Conservation (phyloP, 1,140 invertebrate genomes). For the Periplaneta americana region DNA sequence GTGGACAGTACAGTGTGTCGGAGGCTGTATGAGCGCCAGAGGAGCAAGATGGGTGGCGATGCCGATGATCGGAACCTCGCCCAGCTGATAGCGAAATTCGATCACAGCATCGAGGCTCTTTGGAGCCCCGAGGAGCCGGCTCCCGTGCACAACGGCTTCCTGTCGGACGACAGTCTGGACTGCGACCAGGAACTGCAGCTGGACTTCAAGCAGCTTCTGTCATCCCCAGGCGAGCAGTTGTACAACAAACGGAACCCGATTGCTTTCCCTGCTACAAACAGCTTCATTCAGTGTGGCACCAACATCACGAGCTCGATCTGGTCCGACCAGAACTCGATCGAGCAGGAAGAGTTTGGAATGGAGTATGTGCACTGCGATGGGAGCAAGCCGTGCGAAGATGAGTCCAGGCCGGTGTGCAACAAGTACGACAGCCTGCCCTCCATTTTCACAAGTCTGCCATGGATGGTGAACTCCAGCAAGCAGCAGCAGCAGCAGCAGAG, state of each 20-base stretch:
- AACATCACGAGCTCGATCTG: conserved; percentile 41
- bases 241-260: conserved; percentile 25
- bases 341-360: neutral
- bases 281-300: conserved; percentile 30
- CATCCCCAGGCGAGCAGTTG: conserved; percentile 43
- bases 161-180: conserved; percentile 39
- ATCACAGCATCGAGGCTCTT: conserved; percentile 55
- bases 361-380: neutral
- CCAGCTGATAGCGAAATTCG: conserved; percentile 59
- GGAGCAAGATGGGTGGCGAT: neutral
- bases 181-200: conserved; percentile 50
- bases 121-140: conserved; percentile 40
- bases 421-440: neutral
- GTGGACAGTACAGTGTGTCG: neutral
- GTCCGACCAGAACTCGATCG: conserved; percentile 23
- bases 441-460: neutral
- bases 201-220: conserved; percentile 48
- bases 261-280: neutral
- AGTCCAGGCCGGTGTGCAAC: neutral
- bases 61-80: conserved; percentile 34
- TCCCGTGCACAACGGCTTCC: conserved; percentile 23
- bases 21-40: neutral
- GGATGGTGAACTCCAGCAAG: neutral
- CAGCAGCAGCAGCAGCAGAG: too few relatives aligned
- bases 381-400: neutral